Evolutionary conservation across 2,113 vertebrate genomes (phyloP).

Genomic region (Jacana jacana): DNA sequence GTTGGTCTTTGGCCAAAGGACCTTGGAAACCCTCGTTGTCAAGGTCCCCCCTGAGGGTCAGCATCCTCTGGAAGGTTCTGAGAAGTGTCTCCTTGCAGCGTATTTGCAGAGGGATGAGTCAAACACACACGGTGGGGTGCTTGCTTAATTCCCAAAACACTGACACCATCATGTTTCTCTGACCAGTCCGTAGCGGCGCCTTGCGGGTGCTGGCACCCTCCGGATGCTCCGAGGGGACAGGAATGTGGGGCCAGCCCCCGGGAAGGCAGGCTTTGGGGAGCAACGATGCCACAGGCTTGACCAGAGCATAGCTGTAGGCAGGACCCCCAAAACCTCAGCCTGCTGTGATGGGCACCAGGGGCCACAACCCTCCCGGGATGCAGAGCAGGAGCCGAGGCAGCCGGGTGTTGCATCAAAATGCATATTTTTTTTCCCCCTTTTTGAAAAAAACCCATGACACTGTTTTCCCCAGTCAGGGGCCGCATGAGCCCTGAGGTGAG

Average conservation of each 20-base stretch:
- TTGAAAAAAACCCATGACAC: no score
- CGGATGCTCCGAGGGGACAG: rapidly evolving
- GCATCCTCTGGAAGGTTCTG: neutral
- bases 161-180: neutral
- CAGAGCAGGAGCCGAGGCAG: neutral
- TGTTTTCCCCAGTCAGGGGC: neutral
- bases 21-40: neutral
- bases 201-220: neutral
- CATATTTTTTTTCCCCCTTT: rapidly evolving
- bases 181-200: neutral
- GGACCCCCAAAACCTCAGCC: neutral
- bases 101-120: neutral
- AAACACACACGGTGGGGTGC: rapidly evolving
- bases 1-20: neutral
- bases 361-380: rapidly evolving
- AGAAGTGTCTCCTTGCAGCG: neutral
- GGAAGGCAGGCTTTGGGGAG: neutral
- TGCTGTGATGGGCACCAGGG: rapidly evolving
- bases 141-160: neutral
- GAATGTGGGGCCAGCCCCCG: rapidly evolving
- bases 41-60: neutral
- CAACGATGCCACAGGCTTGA: neutral
- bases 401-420: neutral
- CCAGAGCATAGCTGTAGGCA: rapidly evolving
- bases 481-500: no score